phyloP scores from a whole-genome alignment of 2,888 invertebrate genomes.

The Pseudococcus jackbeardsleyi region DNA sequence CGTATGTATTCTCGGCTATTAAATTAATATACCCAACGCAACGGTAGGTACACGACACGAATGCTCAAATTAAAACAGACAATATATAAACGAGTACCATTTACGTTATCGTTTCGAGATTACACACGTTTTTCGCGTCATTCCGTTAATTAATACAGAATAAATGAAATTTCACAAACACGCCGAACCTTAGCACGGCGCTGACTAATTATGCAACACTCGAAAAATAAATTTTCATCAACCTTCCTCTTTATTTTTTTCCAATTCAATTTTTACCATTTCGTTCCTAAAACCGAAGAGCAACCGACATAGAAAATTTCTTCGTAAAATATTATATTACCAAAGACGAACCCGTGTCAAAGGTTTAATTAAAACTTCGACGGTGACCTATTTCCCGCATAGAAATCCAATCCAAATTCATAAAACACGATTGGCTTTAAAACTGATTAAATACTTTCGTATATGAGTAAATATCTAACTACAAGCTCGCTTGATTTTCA shows the following conservation, averaged over 20 bases:
- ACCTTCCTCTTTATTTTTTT: neutral
- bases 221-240: constrained; percentile 33
- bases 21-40: neutral
- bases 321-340: neutral
- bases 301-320: neutral
- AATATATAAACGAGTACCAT: constrained; percentile 45
- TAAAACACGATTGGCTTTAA: neutral
- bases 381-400: constrained; percentile 14
- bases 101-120: constrained; percentile 40
- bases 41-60: neutral
- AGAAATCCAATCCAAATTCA: constrained; percentile 19
- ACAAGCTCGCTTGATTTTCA: neutral
- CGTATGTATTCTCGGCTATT: neutral
- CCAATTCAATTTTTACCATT: neutral
- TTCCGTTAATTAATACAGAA: constrained; percentile 51
- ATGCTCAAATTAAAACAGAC: constrained; percentile 43
- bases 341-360: constrained; percentile 19
- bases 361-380: constrained; percentile 29
- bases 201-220: constrained; percentile 14
- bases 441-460: constrained; percentile 13
- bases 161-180: constrained; percentile 34
- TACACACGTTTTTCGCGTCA: constrained; percentile 51
- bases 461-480: neutral
- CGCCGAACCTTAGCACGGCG: neutral
- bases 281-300: neutral